phyloP scores from a whole-genome alignment of 1,140 invertebrate species.

The Pristionchus pacificus region DNA sequence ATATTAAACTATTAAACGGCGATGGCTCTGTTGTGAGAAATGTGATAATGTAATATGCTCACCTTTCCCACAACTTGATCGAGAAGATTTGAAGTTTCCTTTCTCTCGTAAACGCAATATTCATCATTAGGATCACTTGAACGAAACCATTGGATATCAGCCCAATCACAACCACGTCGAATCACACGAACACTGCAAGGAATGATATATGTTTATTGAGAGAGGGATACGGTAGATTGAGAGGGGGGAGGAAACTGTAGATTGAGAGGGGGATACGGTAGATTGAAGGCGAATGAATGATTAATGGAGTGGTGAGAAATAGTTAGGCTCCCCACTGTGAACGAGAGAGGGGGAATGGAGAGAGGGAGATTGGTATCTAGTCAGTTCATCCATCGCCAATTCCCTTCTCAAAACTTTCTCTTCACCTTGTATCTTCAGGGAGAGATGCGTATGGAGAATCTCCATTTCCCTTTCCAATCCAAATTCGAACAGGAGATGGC shows the following conservation, averaged over 20 bases:
- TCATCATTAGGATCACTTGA: slow-evolving; percentile 24
- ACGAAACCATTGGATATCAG: slow-evolving; percentile 37
- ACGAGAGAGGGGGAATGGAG: no score
- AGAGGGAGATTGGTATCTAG: no score
- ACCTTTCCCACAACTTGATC: slow-evolving; percentile 36
- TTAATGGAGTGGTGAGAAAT: no score
- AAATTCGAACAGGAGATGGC: slow-evolving; percentile 31
- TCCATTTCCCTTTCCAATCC: slow-evolving; percentile 29
- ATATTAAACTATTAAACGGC: no score
- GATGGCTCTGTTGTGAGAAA: no score
- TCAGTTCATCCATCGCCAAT: no score
- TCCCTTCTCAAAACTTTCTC: no score
- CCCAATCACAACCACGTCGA: slow-evolving; percentile 27
- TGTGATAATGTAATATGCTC: no score
- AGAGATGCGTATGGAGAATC: slow-evolving; percentile 38
- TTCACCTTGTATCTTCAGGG: slow-evolving; percentile 39
- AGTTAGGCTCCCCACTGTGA: no score
- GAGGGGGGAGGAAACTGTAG: not conserved
- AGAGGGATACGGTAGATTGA: slow-evolving; percentile 2
- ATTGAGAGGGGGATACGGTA: not conserved
- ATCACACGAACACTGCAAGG: slow-evolving; percentile 37
- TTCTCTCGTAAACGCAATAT: slow-evolving; percentile 40
- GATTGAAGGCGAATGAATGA: slow-evolving; percentile 6
- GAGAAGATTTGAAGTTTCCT: slow-evolving; percentile 37
- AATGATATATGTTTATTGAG: not conserved